These are phyloP conservation scores for Caenorhabditis doughertyi DNA, from an alignment of 2,888 invertebrate genomes.

Conservation along the genomic window DNA sequence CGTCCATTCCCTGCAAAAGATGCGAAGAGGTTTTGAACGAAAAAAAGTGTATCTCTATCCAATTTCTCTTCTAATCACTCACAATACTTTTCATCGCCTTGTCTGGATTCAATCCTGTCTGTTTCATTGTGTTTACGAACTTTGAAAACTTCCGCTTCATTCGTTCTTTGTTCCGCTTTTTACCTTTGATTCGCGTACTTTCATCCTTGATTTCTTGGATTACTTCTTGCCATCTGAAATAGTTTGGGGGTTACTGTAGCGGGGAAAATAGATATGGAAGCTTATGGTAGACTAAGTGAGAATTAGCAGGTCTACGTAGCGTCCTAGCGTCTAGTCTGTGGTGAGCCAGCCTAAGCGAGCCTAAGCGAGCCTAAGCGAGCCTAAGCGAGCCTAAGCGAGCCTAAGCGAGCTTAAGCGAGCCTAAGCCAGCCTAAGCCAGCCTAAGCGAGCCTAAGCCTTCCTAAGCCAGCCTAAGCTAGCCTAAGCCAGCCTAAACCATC, in stretches of 20 bases:
- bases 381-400: too few species aligned
- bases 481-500: too few species aligned
- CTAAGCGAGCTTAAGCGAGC: too few species aligned
- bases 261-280: too few species aligned
- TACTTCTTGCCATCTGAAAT: constrained; percentile 70
- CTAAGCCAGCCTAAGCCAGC: too few species aligned
- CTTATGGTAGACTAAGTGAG: too few species aligned
- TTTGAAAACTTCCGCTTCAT: constrained; percentile 69
- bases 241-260: neutral
- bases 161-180: constrained; percentile 66
- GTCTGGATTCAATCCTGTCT: constrained; percentile 60
- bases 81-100: constrained; percentile 59
- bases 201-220: constrained; percentile 68
- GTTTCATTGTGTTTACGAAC: constrained; percentile 59
- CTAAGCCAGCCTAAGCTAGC: too few species aligned
- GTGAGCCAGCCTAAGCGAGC: too few species aligned
- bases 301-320: too few species aligned
- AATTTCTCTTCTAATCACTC: constrained; percentile 11
- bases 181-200: constrained; percentile 64
- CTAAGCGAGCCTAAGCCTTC: too few species aligned
- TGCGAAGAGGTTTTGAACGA: constrained; percentile 4
- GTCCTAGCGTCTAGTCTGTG: too few species aligned
- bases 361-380: too few species aligned
- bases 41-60: neutral
- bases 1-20: constrained; percentile 62